Evolutionary conservation across 2,888 invertebrate species (phyloP).

Genomic region (Agrotis ipsilon): DNA sequence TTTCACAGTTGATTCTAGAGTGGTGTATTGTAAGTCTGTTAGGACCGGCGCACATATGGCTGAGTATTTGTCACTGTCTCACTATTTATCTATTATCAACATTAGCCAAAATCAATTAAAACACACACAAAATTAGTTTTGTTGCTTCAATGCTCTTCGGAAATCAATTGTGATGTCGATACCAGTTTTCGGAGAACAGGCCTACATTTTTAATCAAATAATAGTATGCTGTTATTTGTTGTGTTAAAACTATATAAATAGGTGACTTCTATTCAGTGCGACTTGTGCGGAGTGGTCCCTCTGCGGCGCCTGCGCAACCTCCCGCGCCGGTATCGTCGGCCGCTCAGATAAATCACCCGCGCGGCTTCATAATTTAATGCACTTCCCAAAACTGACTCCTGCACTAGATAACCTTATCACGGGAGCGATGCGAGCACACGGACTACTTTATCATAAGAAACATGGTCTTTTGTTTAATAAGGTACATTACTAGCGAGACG

Average conservation of each 20-base stretch:
- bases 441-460: constrained; percentile 39
- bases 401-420: constrained; percentile 62
- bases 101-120: too few relatives aligned
- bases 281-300: constrained; percentile 2
- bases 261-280: neutral
- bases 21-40: too few relatives aligned
- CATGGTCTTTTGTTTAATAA: constrained; percentile 36
- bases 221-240: neutral
- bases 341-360: constrained; percentile 66
- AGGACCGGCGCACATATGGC: too few relatives aligned
- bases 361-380: constrained; percentile 66
- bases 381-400: constrained; percentile 65
- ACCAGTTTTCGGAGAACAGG: neutral
- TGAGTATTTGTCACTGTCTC: too few relatives aligned
- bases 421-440: constrained; percentile 15
- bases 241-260: neutral
- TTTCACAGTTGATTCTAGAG: neutral
- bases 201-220: neutral
- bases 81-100: too few relatives aligned
- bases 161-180: too few relatives aligned
- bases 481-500: constrained; percentile 1
- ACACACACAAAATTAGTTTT: too few relatives aligned
- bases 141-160: too few relatives aligned
- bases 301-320: constrained; percentile 7
- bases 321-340: constrained; percentile 51